Base-by-base conservation (phyloP, 1,140 invertebrate genomes). In the Heterodera schachtii region DNA sequence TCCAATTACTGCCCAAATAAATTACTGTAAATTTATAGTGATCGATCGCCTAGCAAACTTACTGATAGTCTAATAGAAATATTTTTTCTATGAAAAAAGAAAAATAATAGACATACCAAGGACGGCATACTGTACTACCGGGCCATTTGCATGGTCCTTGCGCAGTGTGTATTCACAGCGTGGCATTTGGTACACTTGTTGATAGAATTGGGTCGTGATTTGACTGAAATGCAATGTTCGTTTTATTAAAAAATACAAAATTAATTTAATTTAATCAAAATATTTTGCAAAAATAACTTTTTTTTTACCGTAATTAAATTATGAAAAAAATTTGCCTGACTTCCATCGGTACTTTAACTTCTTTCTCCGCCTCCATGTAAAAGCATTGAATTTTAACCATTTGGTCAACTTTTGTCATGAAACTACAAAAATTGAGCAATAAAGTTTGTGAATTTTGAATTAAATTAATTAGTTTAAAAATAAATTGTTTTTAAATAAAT, bases 371-470 rank as follows among this genome's bases (percentile, higher is more conserved):
- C 84, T 89, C 88, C 88, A 89, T 89, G 77, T 89, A 89, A 81
- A 89, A 89, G 73, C 88, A 89, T 84, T 89, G 88, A 49, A 89
- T 83, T 73, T 89, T 89, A 3, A 89, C 87, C 57, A 83, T 89
- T 78, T 89, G 88, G 81, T 89, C 88, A 3, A 89, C 82, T 83
- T 90, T 89, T 19, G 88, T 89, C 88, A 89, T 89, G 76, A 89
- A 89, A 44, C 86, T 86, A 84, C 74, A 73, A 5, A 21, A 73
- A 80, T 44, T 43, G 49, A 31, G 31, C 31, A 31, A 31, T 31
- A 31, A 31, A 31, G 0, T 31, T 0, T 31, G 31, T 31, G 31
- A 31, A 31, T 31, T 31, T 31, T 31, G 0, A 31, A 31, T 31
- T 31, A 31, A 31, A 31, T 31, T 31, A 31, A 31, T 57, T 82